A percentile compares a stretch with the other conserved stretches of the same genome.
Conservation (phyloP, 2,888 invertebrate species). For the Notocelia uddmanniana region DNA sequence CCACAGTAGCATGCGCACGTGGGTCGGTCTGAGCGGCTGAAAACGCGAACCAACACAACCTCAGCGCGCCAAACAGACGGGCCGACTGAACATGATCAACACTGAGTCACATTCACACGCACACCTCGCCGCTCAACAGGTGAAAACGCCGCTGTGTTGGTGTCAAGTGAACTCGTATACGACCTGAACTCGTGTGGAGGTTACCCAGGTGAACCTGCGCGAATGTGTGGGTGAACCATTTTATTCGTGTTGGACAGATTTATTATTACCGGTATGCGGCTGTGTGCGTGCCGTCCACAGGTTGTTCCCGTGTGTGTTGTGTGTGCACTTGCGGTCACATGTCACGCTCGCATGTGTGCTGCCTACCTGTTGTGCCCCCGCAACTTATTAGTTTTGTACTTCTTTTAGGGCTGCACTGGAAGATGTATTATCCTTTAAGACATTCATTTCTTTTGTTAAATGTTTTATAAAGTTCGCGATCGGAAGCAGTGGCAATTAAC, state of each 20-base stretch:
- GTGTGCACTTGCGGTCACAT: slow-evolving; percentile 76
- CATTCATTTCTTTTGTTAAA: slow-evolving; percentile 61
- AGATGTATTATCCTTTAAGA: slow-evolving; percentile 67
- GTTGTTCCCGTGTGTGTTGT: slow-evolving; percentile 42
- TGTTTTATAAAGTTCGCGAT: slow-evolving; percentile 58
- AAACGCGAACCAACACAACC: slow-evolving; percentile 68
- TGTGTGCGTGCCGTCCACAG: slow-evolving; percentile 57
- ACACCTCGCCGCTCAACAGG: slow-evolving; percentile 71
- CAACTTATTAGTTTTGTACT: slow-evolving; percentile 74
- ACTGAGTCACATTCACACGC: slow-evolving; percentile 74
- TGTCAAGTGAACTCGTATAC: slow-evolving; percentile 72
- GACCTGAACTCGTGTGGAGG: slow-evolving; percentile 76
- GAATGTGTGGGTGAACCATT: slow-evolving; percentile 76
- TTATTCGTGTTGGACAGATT: slow-evolving; percentile 79
- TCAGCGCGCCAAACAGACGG: slow-evolving; percentile 79
- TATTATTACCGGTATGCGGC: slow-evolving; percentile 66
- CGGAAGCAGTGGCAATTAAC: slow-evolving; percentile 55
- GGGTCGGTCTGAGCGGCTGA: slow-evolving; percentile 58
- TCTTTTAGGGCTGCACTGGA: slow-evolving; percentile 74
- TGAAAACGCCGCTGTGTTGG: slow-evolving; percentile 80
- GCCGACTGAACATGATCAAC: slow-evolving; percentile 73
- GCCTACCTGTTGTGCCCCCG: slow-evolving; percentile 81
- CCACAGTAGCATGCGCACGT: slow-evolving; percentile 74
- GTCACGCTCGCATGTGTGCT: slow-evolving; percentile 73
- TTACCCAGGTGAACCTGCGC: slow-evolving; percentile 71